Base-by-base conservation (phyloP, 2,797 vertebrate genomes). In the Carcharodon carcharias region DNA sequence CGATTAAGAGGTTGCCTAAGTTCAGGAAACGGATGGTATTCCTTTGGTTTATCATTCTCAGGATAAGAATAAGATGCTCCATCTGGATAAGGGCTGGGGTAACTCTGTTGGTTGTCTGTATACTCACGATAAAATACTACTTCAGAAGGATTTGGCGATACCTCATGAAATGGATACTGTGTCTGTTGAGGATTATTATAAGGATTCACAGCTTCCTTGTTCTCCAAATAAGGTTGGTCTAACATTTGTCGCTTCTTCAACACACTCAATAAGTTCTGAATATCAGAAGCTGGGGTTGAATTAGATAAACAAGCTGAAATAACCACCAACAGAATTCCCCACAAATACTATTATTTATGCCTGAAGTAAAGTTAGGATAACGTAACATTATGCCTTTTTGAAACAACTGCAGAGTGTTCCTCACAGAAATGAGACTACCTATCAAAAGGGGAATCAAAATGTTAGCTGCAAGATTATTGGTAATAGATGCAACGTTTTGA, bases 91-190 rank as follows among this genome's bases (percentile, higher is more conserved):
- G 2, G 91, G 0, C 67, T 8, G 45, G 61, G 2, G 91, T 67
- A 93, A 67, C n/a, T 93, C 67, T 45, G 91, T 93, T 67, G n/a
- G 63, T 67, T 65, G 12, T 67, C 91, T 12, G 61, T 63, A 67
- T 93, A 93, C 40, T 93, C 91, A 45, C n/a, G 91, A 67, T 93
- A 93, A 28, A 93, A 63, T 65, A 45, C 61, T 26, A 26, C 91
- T 11, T 93, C 91, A n/a, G n/a, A 67, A 67, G 91, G 91, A 26
- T 67, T 67, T 67, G 88, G 14, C 21, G 35, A 65, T 28, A 11
- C 63, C 9, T 67, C n/a, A 45, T 45, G n/a, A 18, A 23, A 45
- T 93, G 61, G 63, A 67, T 0, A 18, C 3, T 93, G 61, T 11
- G 18, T 21, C 63, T 45, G 18, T 28, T 93, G 61, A 45, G 26